These are phyloP conservation scores for Meriones psammophilus DNA, from an alignment of 2,797 vertebrate species.

Conservation along the genomic window DNA sequence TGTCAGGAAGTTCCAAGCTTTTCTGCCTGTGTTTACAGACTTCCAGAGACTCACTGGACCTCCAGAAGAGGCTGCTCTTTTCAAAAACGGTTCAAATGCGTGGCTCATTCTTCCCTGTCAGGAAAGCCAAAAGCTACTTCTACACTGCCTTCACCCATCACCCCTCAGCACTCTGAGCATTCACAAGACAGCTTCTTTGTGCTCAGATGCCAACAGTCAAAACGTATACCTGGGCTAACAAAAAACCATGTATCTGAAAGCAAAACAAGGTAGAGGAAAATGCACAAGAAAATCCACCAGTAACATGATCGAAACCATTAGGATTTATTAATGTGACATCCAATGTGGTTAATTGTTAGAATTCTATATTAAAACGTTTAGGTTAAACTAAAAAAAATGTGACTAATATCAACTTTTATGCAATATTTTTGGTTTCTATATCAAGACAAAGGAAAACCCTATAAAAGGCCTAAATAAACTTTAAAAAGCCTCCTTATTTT, in stretches of 20 bases:
- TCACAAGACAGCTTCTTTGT: conserved; percentile 54
- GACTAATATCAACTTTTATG: conserved; percentile 65
- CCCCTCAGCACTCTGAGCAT: conserved; percentile 63
- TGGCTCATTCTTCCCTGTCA: conserved; percentile 42
- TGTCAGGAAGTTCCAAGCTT: conserved; percentile 13
- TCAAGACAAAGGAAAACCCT: conserved; percentile 38
- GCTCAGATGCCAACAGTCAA: conserved; percentile 61
- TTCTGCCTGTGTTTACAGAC: conserved; percentile 13
- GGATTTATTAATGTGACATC: conserved; percentile 56
- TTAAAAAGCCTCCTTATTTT: conserved; percentile 64
- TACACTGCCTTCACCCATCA: conserved; percentile 31
- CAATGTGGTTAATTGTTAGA: conserved; percentile 45
- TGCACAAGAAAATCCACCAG: conserved; percentile 44
- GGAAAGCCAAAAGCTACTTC: conserved; percentile 28
- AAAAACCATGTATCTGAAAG: conserved; percentile 61
- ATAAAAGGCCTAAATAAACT: conserved; percentile 70
- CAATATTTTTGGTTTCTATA: conserved; percentile 57
- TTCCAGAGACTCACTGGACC: background rate
- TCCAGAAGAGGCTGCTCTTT: conserved; percentile 54
- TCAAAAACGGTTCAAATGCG: conserved; percentile 47
- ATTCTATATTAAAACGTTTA: conserved; percentile 58
- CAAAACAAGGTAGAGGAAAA: conserved; percentile 40
- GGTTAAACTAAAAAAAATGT: conserved; percentile 59
- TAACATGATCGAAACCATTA: conserved; percentile 61
- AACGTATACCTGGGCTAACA: conserved; percentile 61